Base-by-base conservation (phyloP, 2,113 vertebrate species). In the Condylura cristata region DNA sequence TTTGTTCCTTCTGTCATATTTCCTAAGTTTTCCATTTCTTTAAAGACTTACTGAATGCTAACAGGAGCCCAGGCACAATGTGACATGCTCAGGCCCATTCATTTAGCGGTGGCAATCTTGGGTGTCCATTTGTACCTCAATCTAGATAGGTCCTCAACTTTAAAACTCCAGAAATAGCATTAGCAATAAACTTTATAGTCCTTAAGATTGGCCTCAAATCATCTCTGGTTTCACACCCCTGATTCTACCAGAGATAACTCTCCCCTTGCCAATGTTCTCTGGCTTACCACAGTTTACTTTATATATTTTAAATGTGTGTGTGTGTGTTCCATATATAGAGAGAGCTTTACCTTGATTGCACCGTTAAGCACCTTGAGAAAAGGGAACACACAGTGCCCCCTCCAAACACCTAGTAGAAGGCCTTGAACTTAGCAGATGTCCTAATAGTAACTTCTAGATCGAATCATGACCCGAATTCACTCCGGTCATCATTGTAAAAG, bases 401-500 rank as follows among this genome's bases (percentile, higher is more conserved):
- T n/a, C 10, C 13, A 48, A 60, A 65, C 6, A 87, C 11, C 18
- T 39, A 34, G 16, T 39, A 93, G 12, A 76, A 93, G 24, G 1
- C 18, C 28, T 18, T n/a, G 11, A 8, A 71, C 18, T 75, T 91
- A 86, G 74, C 79, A 93, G 51, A 46, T 9, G 5, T 78, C 11
- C 2, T 75, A 8, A 0, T 61, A 76, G 75, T 56, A 88, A 82
- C 44, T 70, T 17, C 14, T n/a, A 58, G 70, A 84, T 61, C 53
- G 66, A 95, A 90, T 86, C 80, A 80, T 11, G 61, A 37, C 58
- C 22, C 58, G 83, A 89, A 80, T 80, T 82, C 81, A 28, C 26
- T n/a, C 32, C 74, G 39, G 5, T 26, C 70, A 56, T 88, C 72
- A 83, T 60, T 90, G 80, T 39, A 83, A 91, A 88, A 92, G 14